phyloP scores from a whole-genome alignment of 1,140 invertebrate genomes.

The Mercenaria mercenaria region DNA sequence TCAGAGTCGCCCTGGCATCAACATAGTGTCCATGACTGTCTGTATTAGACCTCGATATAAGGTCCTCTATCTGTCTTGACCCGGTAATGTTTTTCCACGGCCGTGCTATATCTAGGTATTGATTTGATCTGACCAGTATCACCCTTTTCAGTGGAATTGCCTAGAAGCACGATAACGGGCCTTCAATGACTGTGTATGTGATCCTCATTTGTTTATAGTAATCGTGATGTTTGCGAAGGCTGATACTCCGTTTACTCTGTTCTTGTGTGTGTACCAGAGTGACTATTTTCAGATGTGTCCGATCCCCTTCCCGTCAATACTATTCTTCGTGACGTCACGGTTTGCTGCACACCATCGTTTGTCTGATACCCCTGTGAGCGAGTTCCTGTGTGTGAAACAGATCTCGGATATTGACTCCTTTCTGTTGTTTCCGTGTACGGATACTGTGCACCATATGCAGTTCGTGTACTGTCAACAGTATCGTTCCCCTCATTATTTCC shows the following conservation, averaged over 20 bases:
- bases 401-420: background rate
- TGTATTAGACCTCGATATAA: conserved; percentile 3
- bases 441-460: conserved; percentile 27
- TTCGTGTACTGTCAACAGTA: background rate
- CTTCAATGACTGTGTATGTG: too few relatives aligned
- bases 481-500: background rate
- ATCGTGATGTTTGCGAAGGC: background rate
- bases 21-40: conserved; percentile 55
- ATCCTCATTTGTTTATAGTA: too few relatives aligned
- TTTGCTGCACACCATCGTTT: background rate
- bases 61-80: conserved; percentile 28
- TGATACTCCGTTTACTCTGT: background rate
- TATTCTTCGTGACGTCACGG: conserved; percentile 16
- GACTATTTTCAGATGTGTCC: background rate
- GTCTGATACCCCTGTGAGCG: background rate
- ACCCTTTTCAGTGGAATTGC: background rate
- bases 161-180: too few relatives aligned
- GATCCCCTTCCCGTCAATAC: conserved; percentile 26
- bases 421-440: conserved; percentile 18
- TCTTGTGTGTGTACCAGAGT: background rate
- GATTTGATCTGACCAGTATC: too few relatives aligned
- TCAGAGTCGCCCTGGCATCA: conserved; percentile 39
- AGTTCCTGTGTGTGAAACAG: background rate
- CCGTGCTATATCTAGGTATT: too few relatives aligned
- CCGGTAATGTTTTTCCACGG: too few relatives aligned